phyloP scores from a whole-genome alignment of 2,113 vertebrate species.

The Lontra canadensis region DNA sequence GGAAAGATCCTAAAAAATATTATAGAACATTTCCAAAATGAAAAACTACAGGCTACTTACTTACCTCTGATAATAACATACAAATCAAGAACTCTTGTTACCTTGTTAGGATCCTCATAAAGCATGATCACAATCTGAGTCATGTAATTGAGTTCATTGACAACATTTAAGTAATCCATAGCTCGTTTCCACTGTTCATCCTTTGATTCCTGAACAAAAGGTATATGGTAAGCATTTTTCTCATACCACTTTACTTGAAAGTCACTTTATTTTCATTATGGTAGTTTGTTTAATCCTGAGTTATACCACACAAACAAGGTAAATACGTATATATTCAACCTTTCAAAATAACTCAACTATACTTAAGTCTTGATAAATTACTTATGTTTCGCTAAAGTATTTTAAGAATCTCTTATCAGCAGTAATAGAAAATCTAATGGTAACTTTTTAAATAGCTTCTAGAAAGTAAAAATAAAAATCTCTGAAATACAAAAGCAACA shows the following conservation, averaged over 20 bases:
- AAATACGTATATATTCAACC: not conserved
- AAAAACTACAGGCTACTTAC: not conserved
- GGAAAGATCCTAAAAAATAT: slow-evolving; percentile 88
- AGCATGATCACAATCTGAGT: slow-evolving; percentile 96
- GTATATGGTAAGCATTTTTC: slow-evolving; percentile 9
- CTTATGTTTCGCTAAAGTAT: not conserved
- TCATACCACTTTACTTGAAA: not conserved
- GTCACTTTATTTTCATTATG: not conserved
- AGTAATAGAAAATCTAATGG: not conserved
- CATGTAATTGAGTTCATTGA: slow-evolving; percentile 95
- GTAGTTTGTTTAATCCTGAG: not conserved
- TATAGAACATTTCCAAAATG: slow-evolving; percentile 32
- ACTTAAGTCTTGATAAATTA: not conserved
- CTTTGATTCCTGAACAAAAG: slow-evolving; percentile 87
- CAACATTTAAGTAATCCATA: slow-evolving; percentile 94
- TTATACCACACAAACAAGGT: not conserved
- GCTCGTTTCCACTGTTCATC: slow-evolving; percentile 95
- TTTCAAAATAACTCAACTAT: not conserved
- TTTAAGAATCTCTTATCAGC: not conserved
- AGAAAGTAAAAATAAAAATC: not conserved
- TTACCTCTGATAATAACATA: not conserved
- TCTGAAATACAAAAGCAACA: not conserved
- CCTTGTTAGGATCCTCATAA: slow-evolving; percentile 95
- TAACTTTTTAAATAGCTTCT: not conserved
- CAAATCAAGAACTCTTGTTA: slow-evolving; percentile 71